Base-by-base conservation (phyloP, 2,113 vertebrate genomes). In the Lonchura striata region DNA sequence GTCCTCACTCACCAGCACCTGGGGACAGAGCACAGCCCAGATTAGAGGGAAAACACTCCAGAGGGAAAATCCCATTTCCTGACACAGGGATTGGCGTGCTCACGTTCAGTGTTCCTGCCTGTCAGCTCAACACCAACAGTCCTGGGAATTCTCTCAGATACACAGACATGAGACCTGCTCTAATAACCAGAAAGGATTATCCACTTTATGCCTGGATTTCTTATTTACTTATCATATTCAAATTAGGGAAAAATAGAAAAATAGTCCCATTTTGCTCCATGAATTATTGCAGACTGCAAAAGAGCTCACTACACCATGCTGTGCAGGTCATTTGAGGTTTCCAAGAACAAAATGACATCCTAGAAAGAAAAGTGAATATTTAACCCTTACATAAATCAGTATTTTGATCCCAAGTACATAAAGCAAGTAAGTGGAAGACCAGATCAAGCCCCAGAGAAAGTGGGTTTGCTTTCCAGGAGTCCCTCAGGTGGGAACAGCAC, bases 1-100 rank as follows among this genome's bases (percentile, higher is more conserved):
- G 92, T 99, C 99, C 91, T 99, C 99, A 3, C 99, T 99, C 97
- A 99, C 98, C 78, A 99, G 95, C 3, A 99, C 99, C 99, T 99
- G 97, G n/a, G 97, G 42, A 72, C 20, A 90, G 14, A 86, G 31
- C 5, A 47, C 41, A 95, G 64, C 82, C 37, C 88, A 68, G 21
- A 11, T 95, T 25, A 97, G 91, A 50, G 50, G n/a, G 10, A 23
- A 5, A 42, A 6, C 5, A 25, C 19, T 18, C 3, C 57, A 9
- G 27, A 37, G 60, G 50, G 35, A n/a, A 64, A 75, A 46, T 0
- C 20, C 49, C 25, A 1, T 6, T 12, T 8, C 3, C 19, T 33
- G 15, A 7, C 5, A 53, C 46, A n/a, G 82, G 28, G 53, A 17
- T 2, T 7, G 46, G 3, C 31, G 8, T 41, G 9, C 0, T 39